These are phyloP conservation scores for Ara ararauna DNA, from an alignment of 2,797 vertebrate genomes.

Conservation along the genomic window DNA sequence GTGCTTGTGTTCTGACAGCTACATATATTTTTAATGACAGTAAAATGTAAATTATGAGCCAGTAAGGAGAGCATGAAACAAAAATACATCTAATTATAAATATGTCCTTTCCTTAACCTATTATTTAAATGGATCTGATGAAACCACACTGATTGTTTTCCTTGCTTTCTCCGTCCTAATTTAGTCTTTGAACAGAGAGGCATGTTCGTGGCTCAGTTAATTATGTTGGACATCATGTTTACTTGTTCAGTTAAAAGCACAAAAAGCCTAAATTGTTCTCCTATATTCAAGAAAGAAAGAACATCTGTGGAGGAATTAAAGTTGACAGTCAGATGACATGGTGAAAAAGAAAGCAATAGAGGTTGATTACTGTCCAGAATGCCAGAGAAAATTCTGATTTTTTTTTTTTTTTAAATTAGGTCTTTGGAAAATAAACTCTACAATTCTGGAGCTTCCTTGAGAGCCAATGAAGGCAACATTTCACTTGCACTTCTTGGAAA, in stretches of 20 bases:
- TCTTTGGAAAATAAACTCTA: not conserved
- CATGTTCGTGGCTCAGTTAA: not conserved
- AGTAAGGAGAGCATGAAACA: not conserved
- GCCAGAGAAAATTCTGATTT: not conserved
- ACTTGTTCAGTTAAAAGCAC: not conserved
- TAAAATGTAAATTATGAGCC: conserved; percentile 12
- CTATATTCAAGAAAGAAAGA: not conserved
- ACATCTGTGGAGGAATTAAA: not conserved
- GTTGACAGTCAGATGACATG: not conserved
- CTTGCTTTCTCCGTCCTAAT: not conserved
- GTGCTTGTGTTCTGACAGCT: not conserved
- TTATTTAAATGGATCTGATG: not conserved
- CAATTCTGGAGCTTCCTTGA: not conserved
- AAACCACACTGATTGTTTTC: not conserved
- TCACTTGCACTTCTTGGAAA: not conserved
- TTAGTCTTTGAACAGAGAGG: not conserved
- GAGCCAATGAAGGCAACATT: not conserved
- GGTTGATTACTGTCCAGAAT: not conserved
- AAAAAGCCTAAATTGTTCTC: not conserved
- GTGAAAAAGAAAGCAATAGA: not conserved
- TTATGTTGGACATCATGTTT: not conserved
- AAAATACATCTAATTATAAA: conserved; percentile 17
- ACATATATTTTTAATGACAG: conserved; percentile 6
- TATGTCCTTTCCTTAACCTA: not conserved
- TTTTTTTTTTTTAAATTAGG: not conserved